Evolutionary conservation across 2,888 invertebrate species (phyloP).

Genomic region (Ochropacha duplaris): DNA sequence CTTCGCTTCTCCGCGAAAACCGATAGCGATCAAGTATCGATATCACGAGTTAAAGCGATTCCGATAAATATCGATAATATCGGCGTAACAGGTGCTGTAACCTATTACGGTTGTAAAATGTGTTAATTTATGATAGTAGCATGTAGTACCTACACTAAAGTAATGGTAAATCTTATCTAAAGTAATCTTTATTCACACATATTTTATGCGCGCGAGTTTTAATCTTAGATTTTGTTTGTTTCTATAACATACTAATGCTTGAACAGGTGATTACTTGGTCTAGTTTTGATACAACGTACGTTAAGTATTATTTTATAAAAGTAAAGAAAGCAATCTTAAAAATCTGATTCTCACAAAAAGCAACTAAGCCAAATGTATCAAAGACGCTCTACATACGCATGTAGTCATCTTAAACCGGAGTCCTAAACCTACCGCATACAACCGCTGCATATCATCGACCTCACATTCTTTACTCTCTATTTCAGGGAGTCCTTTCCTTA

Average conservation of each 20-base stretch:
- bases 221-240: background rate
- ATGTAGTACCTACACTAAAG: background rate
- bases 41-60: slow-evolving; percentile 27
- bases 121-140: slow-evolving; percentile 10
- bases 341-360: too few relatives aligned
- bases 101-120: slow-evolving; percentile 10
- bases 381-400: too few relatives aligned
- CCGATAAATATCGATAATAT: slow-evolving; percentile 29
- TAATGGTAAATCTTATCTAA: background rate
- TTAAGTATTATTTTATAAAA: too few relatives aligned
- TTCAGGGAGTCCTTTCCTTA: background rate
- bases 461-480: background rate
- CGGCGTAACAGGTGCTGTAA: slow-evolving; percentile 40
- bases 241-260: background rate
- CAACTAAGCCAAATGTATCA: too few relatives aligned
- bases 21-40: slow-evolving; percentile 36
- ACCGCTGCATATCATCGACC: background rate
- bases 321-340: too few relatives aligned
- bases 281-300: too few relatives aligned
- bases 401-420: too few relatives aligned
- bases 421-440: background rate
- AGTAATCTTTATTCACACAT: background rate
- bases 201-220: background rate
- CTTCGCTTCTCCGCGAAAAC: slow-evolving; percentile 20
- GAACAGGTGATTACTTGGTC: background rate